Evolutionary conservation across 2,797 vertebrate genomes (phyloP).

Genomic region (Trematomus bernacchii): DNA sequence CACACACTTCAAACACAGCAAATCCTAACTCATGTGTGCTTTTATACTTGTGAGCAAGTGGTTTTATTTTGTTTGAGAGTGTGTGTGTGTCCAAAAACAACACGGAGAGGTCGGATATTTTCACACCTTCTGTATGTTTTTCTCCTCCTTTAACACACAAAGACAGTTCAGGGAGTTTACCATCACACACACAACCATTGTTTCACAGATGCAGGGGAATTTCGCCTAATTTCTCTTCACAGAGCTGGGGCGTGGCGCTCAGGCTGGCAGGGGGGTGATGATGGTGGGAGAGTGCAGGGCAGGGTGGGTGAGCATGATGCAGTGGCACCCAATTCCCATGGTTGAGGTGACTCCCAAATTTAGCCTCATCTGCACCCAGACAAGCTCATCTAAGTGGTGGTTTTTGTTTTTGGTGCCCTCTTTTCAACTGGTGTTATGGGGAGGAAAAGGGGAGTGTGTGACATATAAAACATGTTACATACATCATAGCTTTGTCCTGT

Average conservation of each 20-base stretch:
- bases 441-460: slow-evolving; percentile 6
- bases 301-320: slow-evolving; percentile 59
- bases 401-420: slow-evolving; percentile 32
- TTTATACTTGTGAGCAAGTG: slow-evolving; percentile 28
- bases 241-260: slow-evolving; percentile 85
- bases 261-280: slow-evolving; percentile 74
- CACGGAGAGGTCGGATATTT: slow-evolving; percentile 36
- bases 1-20: slow-evolving; percentile 67
- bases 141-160: slow-evolving; percentile 28
- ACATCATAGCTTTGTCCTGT: slow-evolving; percentile 14
- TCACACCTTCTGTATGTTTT: slow-evolving; percentile 37
- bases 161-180: slow-evolving; percentile 29
- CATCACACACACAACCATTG: slow-evolving; percentile 50
- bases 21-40: slow-evolving; percentile 53
- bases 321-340: slow-evolving; percentile 51
- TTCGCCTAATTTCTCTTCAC: slow-evolving; percentile 85
- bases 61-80: neutral
- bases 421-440: slow-evolving; percentile 59
- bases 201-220: slow-evolving; percentile 95
- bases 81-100: slow-evolving; percentile 15
- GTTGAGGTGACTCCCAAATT: slow-evolving; percentile 62
- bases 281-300: slow-evolving; percentile 51
- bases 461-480: slow-evolving; percentile 58
- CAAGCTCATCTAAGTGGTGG: slow-evolving; percentile 18
- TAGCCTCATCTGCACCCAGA: slow-evolving; percentile 32